Conservation (phyloP, 1,140 invertebrate genomes). For the Lysiphlebus fabarum region DNA sequence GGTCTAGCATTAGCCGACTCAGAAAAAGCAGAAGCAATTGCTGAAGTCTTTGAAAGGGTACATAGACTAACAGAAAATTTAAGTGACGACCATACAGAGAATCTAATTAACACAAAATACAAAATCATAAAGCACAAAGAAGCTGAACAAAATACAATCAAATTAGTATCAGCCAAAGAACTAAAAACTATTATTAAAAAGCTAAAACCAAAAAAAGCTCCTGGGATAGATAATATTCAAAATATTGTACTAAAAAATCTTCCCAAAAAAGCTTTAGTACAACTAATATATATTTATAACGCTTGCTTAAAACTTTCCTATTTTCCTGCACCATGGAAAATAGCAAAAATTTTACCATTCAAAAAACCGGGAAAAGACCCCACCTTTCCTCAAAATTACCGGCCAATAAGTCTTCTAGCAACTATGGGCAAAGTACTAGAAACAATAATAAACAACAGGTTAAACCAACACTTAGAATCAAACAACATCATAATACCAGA, state of each 20-base stretch:
- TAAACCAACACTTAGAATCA: slow-evolving; percentile 20
- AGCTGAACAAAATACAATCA: too few species aligned
- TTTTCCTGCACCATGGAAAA: slow-evolving; percentile 36
- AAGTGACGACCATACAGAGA: not conserved
- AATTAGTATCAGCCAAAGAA: too few species aligned
- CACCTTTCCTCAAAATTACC: slow-evolving; percentile 29
- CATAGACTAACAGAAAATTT: slow-evolving; percentile 11
- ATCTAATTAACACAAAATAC: not conserved
- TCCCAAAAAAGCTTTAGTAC: slow-evolving; percentile 26
- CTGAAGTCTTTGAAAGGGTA: slow-evolving; percentile 7
- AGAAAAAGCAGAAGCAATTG: slow-evolving; percentile 6
- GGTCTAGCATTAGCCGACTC: slow-evolving; percentile 6
- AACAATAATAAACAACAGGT: slow-evolving; percentile 32
- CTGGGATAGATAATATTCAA: slow-evolving; percentile 33
- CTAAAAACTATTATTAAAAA: not conserved
- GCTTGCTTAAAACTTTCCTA: slow-evolving; percentile 24
- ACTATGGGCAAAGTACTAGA: slow-evolving; percentile 38
- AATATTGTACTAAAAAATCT: slow-evolving; percentile 32
- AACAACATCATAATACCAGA: slow-evolving; percentile 22
- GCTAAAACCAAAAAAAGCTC: slow-evolving; percentile 31
- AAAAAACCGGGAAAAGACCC: slow-evolving; percentile 39
- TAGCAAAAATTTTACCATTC: slow-evolving; percentile 28
- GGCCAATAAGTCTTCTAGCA: slow-evolving; percentile 40
- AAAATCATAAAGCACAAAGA: too few species aligned
- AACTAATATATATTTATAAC: slow-evolving; percentile 35